phyloP scores from a whole-genome alignment of 1,140 invertebrate species.

The Camponotus floridanus region DNA sequence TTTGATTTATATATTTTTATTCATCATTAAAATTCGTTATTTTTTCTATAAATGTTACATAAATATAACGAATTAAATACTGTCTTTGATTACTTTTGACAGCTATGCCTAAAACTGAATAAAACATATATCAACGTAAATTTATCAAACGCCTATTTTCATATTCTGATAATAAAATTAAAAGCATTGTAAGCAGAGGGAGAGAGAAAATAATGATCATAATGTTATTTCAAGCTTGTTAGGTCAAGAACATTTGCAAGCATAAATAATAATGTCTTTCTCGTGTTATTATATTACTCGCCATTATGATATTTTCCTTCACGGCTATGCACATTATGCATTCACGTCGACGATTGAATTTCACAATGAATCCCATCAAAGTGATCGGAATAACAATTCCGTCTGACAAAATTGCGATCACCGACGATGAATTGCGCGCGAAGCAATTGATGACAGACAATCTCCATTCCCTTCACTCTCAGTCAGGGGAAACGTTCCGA shows the following conservation, averaged over 20 bases:
- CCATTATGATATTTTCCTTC: constrained; percentile 7
- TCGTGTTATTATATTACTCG: background rate
- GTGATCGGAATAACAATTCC: constrained; percentile 5
- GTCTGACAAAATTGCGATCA: constrained; percentile 16
- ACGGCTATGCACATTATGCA: background rate
- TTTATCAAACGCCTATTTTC: background rate
- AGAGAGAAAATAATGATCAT: background rate
- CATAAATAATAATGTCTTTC: constrained; percentile 1
- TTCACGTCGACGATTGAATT: background rate
- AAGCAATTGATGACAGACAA: constrained; percentile 32
- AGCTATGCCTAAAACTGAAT: background rate
- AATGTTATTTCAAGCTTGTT: too few species aligned
- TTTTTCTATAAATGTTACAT: background rate
- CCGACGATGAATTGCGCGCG: constrained; percentile 14
- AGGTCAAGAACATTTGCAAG: background rate
- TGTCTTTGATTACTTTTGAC: background rate
- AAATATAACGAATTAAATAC: background rate
- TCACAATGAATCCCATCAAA: background rate
- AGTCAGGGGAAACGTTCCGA: constrained; percentile 10
- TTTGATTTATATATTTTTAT: background rate
- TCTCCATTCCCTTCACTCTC: background rate
- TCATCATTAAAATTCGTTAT: background rate
- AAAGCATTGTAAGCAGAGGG: background rate
- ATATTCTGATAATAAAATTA: background rate
- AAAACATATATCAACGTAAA: background rate